Evolutionary conservation across 2,113 vertebrate species (phyloP).

Genomic region (Calonectris borealis): DNA sequence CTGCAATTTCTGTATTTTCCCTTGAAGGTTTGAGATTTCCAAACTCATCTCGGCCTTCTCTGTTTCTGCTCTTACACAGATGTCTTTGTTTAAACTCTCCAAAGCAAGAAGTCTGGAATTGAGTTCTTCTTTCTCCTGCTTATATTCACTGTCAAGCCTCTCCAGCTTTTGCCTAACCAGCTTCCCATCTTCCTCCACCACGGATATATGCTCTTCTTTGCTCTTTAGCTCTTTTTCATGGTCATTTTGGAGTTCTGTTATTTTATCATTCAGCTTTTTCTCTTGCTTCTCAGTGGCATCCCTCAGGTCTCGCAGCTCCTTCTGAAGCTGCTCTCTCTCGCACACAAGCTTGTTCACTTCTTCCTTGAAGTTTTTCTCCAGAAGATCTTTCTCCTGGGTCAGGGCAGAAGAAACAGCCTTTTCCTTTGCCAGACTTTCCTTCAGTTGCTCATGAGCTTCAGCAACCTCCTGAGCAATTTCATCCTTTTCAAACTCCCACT

Average conservation of each 20-base stretch:
- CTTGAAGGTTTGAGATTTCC: slow-evolving; percentile 72
- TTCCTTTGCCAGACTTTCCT: slow-evolving; percentile 65
- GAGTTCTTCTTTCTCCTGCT: slow-evolving; percentile 74
- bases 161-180: slow-evolving; percentile 67
- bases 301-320: slow-evolving; percentile 70
- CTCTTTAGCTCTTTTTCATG: slow-evolving; percentile 68
- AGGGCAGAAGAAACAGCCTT: slow-evolving; percentile 63
- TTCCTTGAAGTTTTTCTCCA: slow-evolving; percentile 75
- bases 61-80: slow-evolving; percentile 46
- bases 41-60: slow-evolving; percentile 72
- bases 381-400: slow-evolving; percentile 65
- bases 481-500: slow-evolving; percentile 82
- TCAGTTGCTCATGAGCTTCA: slow-evolving; percentile 65
- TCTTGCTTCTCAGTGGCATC: slow-evolving; percentile 70
- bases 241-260: slow-evolving; percentile 71
- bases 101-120: slow-evolving; percentile 58
- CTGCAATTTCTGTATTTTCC: slow-evolving; percentile 69
- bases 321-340: slow-evolving; percentile 78
- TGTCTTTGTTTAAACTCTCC: slow-evolving; percentile 62
- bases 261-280: slow-evolving; percentile 68
- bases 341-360: slow-evolving; percentile 64
- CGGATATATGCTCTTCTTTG: slow-evolving; percentile 54
- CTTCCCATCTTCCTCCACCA: slow-evolving; percentile 55
- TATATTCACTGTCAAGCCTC: slow-evolving; percentile 70
- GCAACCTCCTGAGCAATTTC: slow-evolving; percentile 70